These are phyloP conservation scores for Spatulosminthurus flaviceps DNA, from an alignment of 2,888 invertebrate genomes.

Conservation along the genomic window DNA sequence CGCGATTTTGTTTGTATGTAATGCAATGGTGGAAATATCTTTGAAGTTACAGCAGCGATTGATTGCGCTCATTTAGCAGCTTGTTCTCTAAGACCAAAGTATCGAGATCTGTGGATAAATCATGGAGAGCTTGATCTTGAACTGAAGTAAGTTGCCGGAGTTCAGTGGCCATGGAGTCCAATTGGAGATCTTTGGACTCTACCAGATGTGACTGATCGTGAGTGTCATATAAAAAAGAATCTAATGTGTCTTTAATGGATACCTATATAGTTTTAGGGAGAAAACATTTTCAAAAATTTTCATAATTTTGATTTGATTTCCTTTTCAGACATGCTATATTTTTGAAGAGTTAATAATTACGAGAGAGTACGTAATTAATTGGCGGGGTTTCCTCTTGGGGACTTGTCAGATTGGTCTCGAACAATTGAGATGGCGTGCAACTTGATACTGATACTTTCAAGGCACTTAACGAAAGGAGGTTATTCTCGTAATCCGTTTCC, in stretches of 20 bases:
- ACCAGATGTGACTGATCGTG: background rate
- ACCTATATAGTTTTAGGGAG: too few relatives aligned
- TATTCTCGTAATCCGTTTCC: background rate
- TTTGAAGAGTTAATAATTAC: too few relatives aligned
- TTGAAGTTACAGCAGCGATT: background rate
- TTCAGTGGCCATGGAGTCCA: background rate
- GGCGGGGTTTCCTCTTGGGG: too few relatives aligned
- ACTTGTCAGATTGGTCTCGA: too few relatives aligned
- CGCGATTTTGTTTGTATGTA: too few relatives aligned
- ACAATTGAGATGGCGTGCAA: too few relatives aligned
- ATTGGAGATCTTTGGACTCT: background rate
- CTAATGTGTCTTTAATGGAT: background rate
- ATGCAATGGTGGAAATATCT: too few relatives aligned
- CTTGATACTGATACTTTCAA: background rate
- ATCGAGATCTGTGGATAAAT: background rate
- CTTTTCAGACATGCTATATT: too few relatives aligned
- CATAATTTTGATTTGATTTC: too few relatives aligned
- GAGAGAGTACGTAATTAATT: too few relatives aligned
- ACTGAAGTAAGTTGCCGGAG: background rate
- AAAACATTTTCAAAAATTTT: too few relatives aligned
- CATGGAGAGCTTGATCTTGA: background rate
- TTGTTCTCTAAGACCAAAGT: background rate
- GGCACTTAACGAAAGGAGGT: background rate
- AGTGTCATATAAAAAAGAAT: background rate
- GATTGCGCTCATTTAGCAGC: background rate